Evolutionary conservation across 1,140 invertebrate species (phyloP), one percentile per base, ranked within the genome.

Genomic region (Lordiphosa clarofinis): DNA sequence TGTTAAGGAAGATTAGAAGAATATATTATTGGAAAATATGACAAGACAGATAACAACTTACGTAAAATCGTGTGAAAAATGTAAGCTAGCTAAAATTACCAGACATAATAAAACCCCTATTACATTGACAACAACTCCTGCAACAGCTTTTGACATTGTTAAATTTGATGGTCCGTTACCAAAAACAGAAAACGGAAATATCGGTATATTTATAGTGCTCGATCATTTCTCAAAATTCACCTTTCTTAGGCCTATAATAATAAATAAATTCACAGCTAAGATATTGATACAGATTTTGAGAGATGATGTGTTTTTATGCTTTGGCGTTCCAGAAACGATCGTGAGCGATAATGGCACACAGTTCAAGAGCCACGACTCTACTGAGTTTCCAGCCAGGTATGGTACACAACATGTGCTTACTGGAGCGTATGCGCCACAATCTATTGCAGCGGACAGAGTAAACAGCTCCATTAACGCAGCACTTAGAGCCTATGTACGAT

Each of bases 371-470:
- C 44, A 38, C 1, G 11, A 21, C 50, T 39, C 31, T 47, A 31
- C 36, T 33, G 12, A 7, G 31, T 8, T 43, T 37, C 13, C 10
- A 33, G 12, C 21, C 28, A 40, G 31, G 19, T 36, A 47, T 28
- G 44, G 52, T 28, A 15, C 43, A 1, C n/a, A 39, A 28, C 52
- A 61, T 12, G 12, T 28, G 6, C 47, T 19, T 5, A 62, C 52
- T 10, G 50, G 28, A 10, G 44, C 50, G 0, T 55, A 62, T 40
- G 31, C 35, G 3, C 44, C 52, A 5, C 59, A 62, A 42, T 33
- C 44, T 13, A 62, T 43, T 35, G 44, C 49, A 10, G 47, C 49
- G 7, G 49, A 60, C 28, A 21, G 49, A 13, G 40, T 60, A 35
- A 48, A 48, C 31, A 9, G 31, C 3, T 48, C 46, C 3, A 48